phyloP scores from a whole-genome alignment of 2,797 vertebrate species.

The Ctenosaura bakeri region DNA sequence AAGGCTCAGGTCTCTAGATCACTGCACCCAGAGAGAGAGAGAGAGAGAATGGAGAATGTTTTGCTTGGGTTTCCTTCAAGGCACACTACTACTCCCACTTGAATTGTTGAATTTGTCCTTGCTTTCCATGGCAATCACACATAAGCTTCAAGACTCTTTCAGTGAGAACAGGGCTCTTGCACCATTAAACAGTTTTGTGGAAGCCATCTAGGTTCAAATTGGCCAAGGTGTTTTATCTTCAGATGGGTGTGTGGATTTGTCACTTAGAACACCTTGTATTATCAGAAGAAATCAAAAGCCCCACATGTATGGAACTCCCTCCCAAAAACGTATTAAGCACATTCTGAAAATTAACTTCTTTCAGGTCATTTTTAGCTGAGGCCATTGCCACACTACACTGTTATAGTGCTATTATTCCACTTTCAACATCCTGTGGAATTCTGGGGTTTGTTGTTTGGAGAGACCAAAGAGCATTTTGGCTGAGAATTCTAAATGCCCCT shows the following conservation, averaged over 20 bases:
- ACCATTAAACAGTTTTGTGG: neutral
- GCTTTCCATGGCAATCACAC: neutral
- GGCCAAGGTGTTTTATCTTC: neutral
- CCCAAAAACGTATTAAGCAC: neutral
- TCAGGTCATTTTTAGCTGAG: neutral
- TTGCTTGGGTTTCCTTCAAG: neutral
- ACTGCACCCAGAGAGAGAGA: neutral
- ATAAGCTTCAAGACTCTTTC: neutral
- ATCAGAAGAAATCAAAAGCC: too few relatives aligned
- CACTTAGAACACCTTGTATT: neutral
- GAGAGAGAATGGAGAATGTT: too few relatives aligned
- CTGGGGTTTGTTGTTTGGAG: too few relatives aligned
- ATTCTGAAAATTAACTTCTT: neutral
- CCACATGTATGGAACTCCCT: neutral
- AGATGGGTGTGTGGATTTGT: neutral
- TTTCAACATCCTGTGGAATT: too few relatives aligned
- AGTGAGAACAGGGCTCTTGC: neutral
- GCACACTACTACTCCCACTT: neutral
- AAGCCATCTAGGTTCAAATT: neutral
- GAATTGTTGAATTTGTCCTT: constrained; percentile 4
- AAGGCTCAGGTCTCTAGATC: neutral
- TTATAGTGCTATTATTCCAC: too few relatives aligned
- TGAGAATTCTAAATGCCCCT: too few relatives aligned
- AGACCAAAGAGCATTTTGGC: too few relatives aligned
- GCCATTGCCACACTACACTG: too few relatives aligned